Evolutionary conservation across 2,113 vertebrate species (phyloP).

Genomic region (Semicossyphus pulcher): DNA sequence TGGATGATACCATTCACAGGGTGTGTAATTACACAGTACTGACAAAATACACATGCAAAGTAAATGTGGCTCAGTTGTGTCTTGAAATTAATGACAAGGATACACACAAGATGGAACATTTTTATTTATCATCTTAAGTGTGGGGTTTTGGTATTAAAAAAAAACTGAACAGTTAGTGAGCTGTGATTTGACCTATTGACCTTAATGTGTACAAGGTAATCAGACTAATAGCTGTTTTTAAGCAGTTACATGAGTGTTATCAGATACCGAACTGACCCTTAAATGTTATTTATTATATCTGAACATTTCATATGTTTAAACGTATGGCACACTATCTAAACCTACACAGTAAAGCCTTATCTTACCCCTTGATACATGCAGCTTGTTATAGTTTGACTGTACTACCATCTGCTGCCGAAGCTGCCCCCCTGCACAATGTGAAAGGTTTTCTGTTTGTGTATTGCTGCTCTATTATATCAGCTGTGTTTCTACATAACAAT

Average conservation of each 20-base stretch:
- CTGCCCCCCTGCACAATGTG: background rate
- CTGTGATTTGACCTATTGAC: background rate
- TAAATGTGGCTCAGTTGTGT: background rate
- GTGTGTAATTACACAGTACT: conserved; percentile 72
- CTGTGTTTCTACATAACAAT: conserved; percentile 3
- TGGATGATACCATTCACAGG: conserved; percentile 89
- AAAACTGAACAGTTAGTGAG: no score
- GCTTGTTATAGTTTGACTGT: background rate
- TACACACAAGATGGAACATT: no score
- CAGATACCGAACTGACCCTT: no score
- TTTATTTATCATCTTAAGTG: no score
- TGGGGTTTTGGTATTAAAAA: no score
- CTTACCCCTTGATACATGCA: background rate
- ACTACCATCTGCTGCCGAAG: background rate
- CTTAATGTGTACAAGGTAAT: no score
- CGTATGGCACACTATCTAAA: no score
- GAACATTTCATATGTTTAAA: no score
- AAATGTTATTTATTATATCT: no score
- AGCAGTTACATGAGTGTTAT: background rate
- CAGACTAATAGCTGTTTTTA: no score
- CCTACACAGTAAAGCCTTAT: no score
- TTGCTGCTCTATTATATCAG: background rate
- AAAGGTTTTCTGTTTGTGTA: conserved; percentile 5
- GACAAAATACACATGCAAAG: background rate
- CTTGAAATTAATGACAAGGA: background rate